Base-by-base conservation (phyloP, 2,888 invertebrate species). In the Slavum lentiscoides region DNA sequence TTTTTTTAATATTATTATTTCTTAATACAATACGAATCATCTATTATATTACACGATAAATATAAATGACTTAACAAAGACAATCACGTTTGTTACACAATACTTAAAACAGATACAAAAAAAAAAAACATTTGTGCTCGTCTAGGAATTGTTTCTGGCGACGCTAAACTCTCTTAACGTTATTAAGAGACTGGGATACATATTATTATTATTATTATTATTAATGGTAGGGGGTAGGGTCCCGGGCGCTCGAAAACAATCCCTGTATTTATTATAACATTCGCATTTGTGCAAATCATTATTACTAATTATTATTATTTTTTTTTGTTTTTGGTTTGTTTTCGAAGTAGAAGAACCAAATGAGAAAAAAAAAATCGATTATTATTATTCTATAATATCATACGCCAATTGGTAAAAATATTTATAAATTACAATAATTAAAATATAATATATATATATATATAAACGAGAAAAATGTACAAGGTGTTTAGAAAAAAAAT, bases 1-100 rank as follows among this genome's bases (percentile, higher is more conserved):
- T 6, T 8, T 39, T 8, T 39, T 39, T n/a, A n/a, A n/a, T 49
- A 49, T 49, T 49, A 49, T 49, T 49, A 49, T 68, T 62, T 70
- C 39, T 61, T 49, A 68, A 66, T 80, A 80, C 64, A 80, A 80
- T 80, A 72, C 72, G 69, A 72, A 72, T 64, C 62, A 72, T 64
- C 62, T 72, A 80, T 70, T 69, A 61, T 15, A 70, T 70, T 69
- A 61, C 9, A 70, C 13, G 49, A 49, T 49, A 72, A 59, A 66
- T 66, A 76, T 64, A 80, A 80, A 80, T 80, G 39, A 80, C 70
- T 72, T 49, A 68, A 76, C 49, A 68, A 49, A 11, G 43, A 76
- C 69, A 30, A 76, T 67, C 39, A 69, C 62, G 68, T 72, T 62
- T 39, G 66, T 58, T 80, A 80, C 70, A 80, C 64, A 76, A 59